Evolutionary conservation across 2,888 invertebrate genomes (phyloP), one percentile per base, ranked within the genome.

Genomic region (Diplazon laetatorius): DNA sequence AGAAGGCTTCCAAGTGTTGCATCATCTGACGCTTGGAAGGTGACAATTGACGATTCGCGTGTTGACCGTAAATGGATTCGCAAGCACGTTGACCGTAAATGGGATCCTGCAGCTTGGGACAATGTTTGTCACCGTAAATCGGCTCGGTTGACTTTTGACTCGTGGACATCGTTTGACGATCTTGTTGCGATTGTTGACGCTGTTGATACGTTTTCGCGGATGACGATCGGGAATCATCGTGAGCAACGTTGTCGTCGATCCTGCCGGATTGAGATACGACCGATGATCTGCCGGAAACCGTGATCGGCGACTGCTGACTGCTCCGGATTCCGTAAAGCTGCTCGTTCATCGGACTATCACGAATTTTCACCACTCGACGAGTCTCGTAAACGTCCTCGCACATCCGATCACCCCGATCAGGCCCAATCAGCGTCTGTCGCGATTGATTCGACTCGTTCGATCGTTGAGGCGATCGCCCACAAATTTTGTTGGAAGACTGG

Each of bases 1-100:
- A 90, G 74, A 88, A 90, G 0, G 88, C 89, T 30, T 90, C 89
- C 16, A 90, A 75, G 20, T 89, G 86, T 50, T 90, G 89, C 77
- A 89, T 84, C 2, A 88, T 90, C 73, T 89, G 84, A 14, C 82
- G 83, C 18, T 89, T 90, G 2, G 89, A 86, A 4, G 90, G 90
- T 1, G 89, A 89, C 35, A 83, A 39, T 63, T 83, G 85, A 42
- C 82, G 77, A 60, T 71, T 81, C 0, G 75, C 18, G 6, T 80
- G 72, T 25, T 81, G 83, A 42, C 78, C 80, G 48, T 83, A 84
- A 12, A 82, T 72, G 8, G 84, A 68, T 1, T 89, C 87, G 0
- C 83, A 78, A 0, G 81, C 72, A 62, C 83, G 80, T 20, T 85
- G 85, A 16, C n/a, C 76, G 20, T 84, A 84, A 14, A 83, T 65